Conservation (phyloP, 2,888 invertebrate species). For the Pollenia angustigena region DNA sequence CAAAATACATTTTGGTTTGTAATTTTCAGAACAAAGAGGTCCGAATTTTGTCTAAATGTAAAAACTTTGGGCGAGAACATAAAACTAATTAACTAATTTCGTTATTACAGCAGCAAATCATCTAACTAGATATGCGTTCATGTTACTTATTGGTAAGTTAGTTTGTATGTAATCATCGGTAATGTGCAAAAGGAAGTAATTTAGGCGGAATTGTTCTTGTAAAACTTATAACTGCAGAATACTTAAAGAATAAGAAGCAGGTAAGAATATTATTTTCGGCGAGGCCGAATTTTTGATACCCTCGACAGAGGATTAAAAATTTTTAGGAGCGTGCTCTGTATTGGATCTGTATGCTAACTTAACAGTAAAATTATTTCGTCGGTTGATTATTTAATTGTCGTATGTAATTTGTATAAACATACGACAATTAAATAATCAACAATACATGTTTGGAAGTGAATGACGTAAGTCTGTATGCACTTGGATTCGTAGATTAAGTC, state of each 20-base stretch:
- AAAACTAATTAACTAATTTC: constrained; percentile 45
- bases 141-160: constrained; percentile 12
- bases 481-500: too few relatives aligned
- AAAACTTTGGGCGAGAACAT: not conserved
- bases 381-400: too few relatives aligned
- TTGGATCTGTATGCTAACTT: too few relatives aligned
- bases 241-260: not conserved
- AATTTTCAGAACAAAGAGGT: not conserved
- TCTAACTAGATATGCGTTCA: not conserved
- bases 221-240: constrained; percentile 25
- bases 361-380: too few relatives aligned
- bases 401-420: too few relatives aligned
- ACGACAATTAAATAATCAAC: too few relatives aligned
- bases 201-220: constrained; percentile 11
- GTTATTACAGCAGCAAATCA: constrained; percentile 22
- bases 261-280: too few relatives aligned
- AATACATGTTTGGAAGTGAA: too few relatives aligned
- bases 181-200: not conserved
- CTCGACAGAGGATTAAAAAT: too few relatives aligned
- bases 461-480: too few relatives aligned
- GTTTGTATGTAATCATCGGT: not conserved
- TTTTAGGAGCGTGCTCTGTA: too few relatives aligned
- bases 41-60: not conserved
- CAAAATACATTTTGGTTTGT: not conserved
- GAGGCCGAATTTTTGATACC: too few relatives aligned